Base-by-base conservation (phyloP, 23 tunicate species). In the Pegea sp. region DNA sequence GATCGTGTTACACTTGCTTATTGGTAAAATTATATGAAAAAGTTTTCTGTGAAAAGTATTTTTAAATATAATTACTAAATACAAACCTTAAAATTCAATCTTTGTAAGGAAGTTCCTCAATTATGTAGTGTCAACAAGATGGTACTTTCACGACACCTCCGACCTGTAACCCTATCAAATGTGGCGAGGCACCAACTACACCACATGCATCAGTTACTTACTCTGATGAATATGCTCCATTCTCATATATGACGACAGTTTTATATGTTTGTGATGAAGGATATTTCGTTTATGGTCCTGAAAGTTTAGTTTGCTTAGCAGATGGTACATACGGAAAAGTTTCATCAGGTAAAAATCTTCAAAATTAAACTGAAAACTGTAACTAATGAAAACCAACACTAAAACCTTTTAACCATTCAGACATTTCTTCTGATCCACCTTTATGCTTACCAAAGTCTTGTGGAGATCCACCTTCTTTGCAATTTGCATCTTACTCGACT, bases 401-500 rank as follows among this genome's bases (percentile, higher is more conserved):
- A n/a, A n/a, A n/a, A n/a, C n/a, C n/a, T n/a, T n/a, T n/a, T n/a
- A n/a, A n/a, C n/a, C n/a, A 11, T 38, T 81, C 75, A 76, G 61
- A 53, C 20, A 22, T 62, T 20, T 3, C 65, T 2, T 49, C 50
- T 5, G 53, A 63, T 33, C 23, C 24, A 28, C 61, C 63, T 57
- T 20, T 54, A 7, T 81, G 93, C 49, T 56, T 62, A 26, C 68
- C 78, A n/a, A 71, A 58, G 19, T 55, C 65, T 6, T 81, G 93
- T 32, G 52, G 70, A 2, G 20, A 23, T 4, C 80, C 93, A 1
- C 11, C 11, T 18, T 44, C 27, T 2, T 65, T 64, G 3, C 31
- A 60, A 61, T 58, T 71, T 57, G 80, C 76, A 61, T 57, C 46
- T 8, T 8, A 16, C 16, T 8, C 11, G 16, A 38, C 16, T 38